phyloP scores from a whole-genome alignment of 2,113 vertebrate species.

The Neolamprologus sp. region DNA sequence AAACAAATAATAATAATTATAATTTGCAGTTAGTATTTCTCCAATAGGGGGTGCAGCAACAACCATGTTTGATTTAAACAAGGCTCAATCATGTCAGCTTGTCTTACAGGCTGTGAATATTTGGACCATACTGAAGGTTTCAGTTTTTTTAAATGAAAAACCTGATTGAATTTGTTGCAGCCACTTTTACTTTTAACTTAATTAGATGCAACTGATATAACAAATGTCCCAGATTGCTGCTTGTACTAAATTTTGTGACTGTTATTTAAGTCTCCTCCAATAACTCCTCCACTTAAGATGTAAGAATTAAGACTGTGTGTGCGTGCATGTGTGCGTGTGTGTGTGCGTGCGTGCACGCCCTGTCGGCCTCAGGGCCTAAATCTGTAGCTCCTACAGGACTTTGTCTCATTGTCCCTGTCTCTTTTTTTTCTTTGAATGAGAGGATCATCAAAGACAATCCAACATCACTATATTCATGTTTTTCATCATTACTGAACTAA shows the following conservation, averaged over 20 bases:
- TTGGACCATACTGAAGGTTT: background rate
- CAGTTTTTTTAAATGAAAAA: background rate
- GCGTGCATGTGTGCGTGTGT: background rate
- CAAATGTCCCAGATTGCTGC: background rate
- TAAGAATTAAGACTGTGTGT: background rate
- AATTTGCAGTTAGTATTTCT: background rate
- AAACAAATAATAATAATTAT: background rate
- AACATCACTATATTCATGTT: constrained; percentile 29
- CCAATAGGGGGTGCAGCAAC: background rate
- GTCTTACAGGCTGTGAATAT: background rate
- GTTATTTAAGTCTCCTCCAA: background rate
- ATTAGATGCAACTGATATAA: background rate
- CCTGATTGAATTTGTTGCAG: background rate
- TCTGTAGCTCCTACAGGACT: background rate
- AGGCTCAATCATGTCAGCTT: background rate
- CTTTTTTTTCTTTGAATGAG: constrained; percentile 14
- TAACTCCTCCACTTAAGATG: background rate
- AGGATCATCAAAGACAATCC: constrained; percentile 21
- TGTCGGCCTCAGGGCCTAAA: background rate
- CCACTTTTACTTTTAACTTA: background rate
- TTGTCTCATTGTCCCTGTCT: background rate
- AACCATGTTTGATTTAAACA: background rate
- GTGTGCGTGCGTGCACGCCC: background rate
- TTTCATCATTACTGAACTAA: constrained; percentile 28
- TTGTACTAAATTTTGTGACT: background rate